These are phyloP conservation scores for Cotesia glomerata DNA, from an alignment of 1,140 invertebrate genomes.

Conservation along the genomic window DNA sequence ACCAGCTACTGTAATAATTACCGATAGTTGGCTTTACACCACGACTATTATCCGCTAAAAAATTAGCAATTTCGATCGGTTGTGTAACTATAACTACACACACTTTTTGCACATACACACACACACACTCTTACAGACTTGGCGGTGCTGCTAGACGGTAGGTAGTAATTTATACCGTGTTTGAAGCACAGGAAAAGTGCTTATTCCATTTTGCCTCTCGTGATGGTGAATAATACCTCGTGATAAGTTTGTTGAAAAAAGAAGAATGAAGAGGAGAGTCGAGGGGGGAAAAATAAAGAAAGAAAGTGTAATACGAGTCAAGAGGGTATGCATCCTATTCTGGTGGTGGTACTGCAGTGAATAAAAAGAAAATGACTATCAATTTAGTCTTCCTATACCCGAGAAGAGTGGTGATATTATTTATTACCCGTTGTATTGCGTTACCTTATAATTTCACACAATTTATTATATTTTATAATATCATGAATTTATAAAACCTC, in stretches of 20 bases:
- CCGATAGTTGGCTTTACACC: too few relatives aligned
- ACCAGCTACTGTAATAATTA: too few relatives aligned
- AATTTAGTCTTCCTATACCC: neutral
- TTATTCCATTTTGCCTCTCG: constrained; percentile 1
- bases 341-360: neutral
- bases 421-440: neutral
- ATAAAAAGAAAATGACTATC: neutral
- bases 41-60: too few relatives aligned
- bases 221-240: constrained; percentile 4
- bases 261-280: neutral
- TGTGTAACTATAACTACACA: too few relatives aligned
- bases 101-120: too few relatives aligned
- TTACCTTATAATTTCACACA: too few relatives aligned
- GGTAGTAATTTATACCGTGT: constrained; percentile 18
- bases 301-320: neutral
- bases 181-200: constrained; percentile 10
- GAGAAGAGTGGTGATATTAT: neutral
- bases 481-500: too few relatives aligned
- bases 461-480: too few relatives aligned
- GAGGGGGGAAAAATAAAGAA: neutral
- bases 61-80: too few relatives aligned
- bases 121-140: too few relatives aligned
- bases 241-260: constrained; percentile 19
- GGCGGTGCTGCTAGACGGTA: neutral
- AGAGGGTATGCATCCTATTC: too few relatives aligned